Evolutionary conservation across 2,797 vertebrate genomes (phyloP), one percentile per base, ranked within the genome.

Genomic region (Leucoraja ocellata): DNA sequence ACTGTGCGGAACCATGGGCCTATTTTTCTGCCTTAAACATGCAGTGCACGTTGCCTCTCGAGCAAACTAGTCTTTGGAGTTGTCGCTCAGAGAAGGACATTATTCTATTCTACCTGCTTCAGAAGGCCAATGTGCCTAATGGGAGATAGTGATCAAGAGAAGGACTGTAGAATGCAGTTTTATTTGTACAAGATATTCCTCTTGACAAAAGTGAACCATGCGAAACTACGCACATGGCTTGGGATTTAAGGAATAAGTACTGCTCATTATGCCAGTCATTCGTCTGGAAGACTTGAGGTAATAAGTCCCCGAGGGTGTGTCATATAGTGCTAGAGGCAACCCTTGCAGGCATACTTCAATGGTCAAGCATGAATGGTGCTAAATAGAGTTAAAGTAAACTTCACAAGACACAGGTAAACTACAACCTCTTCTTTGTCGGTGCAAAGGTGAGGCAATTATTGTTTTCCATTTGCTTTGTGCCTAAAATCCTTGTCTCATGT

Each of bases 221-320:
- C 39, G 25, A 58, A 36, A 32, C 74, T 28, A 25, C 21, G 14
- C 32, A 32, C 23, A 25, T 23, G 32, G 71, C 14, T 92, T 76
- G 90, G 90, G 90, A 76, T 54, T 92, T 76, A 21, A 92, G 71
- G 68, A 76, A 92, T 92, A 39, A 74, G 39, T 25, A 46, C 71
- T 28, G 39, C 71, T 92, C 25, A n/a, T 76, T 92, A 92, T 92
- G 90, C 73, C 90, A 54, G 13, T 76, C 71, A 54, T 71, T 76
- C 25, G 23, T n/a, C 90, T 58, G 71, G 90, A 92, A 92, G 71
- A 92, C 54, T 76, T 76, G 39, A 71, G 39, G 23, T 92, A 74
- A 92, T 92, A 39, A 2, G 71, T 92, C 90, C 71, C 90, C 14
- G 11, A 92, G 71, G 90, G 73, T 25, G 90, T 54, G 13, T 73